Evolutionary conservation across 2,797 vertebrate species (phyloP).

Genomic region (Coregonus suidteri): DNA sequence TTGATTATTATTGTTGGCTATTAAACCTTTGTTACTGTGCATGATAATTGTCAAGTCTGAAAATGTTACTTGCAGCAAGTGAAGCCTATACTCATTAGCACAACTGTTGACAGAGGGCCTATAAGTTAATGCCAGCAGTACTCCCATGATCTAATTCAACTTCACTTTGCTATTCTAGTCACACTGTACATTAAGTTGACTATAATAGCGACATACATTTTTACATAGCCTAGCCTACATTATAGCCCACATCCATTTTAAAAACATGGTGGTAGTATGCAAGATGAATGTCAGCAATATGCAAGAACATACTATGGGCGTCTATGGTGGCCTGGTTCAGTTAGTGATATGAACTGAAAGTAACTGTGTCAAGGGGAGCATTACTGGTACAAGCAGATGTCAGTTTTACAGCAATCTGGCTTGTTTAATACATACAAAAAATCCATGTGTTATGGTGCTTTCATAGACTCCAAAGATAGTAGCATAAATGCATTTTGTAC

Average conservation of each 20-base stretch:
- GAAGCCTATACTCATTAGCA: constrained; percentile 53
- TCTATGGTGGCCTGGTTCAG: not conserved
- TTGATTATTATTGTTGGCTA: constrained; percentile 52
- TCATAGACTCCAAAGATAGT: constrained; percentile 67
- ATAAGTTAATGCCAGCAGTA: constrained; percentile 61
- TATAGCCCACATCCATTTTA: not conserved
- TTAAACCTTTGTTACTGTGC: constrained; percentile 34
- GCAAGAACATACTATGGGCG: not conserved
- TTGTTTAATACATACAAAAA: not conserved
- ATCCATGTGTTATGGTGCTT: constrained; percentile 34
- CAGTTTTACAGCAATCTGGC: not conserved
- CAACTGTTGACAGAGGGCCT: constrained; percentile 44
- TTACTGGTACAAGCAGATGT: not conserved
- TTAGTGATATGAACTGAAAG: not conserved
- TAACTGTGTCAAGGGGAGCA: not conserved
- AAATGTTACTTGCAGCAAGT: not conserved
- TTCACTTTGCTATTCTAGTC: constrained; percentile 65
- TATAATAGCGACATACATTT: not conserved
- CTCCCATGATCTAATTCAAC: constrained; percentile 64
- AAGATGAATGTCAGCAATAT: not conserved
- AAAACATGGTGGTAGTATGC: not conserved
- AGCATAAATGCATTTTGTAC: constrained; percentile 60
- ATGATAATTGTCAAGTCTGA: constrained; percentile 11
- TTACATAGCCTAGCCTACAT: not conserved
- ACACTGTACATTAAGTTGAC: constrained; percentile 34